Evolutionary conservation across 2,888 invertebrate species (phyloP), one percentile per base, ranked within the genome.

Genomic region (Sussaba pulchella): DNA sequence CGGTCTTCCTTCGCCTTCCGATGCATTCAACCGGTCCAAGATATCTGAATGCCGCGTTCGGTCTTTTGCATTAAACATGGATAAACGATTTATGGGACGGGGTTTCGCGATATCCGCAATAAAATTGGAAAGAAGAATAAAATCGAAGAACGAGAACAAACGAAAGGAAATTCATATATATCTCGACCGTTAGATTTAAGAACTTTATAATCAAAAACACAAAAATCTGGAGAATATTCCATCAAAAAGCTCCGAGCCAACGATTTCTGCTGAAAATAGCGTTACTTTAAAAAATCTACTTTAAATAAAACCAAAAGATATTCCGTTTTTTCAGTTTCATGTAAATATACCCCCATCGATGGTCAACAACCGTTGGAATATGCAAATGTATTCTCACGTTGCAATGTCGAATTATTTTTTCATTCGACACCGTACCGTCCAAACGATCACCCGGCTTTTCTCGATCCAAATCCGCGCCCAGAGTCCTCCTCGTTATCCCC

Each of bases 41-140:
- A 74, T 81, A 77, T 78, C 80, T 78, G 84, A 84, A 86, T 83
- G 84, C 78, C 85, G 77, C 75, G 52, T 67, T 61, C 54, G 85
- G 83, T 85, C 88, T 81, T 77, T 81, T 89, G 88, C 89, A 89
- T 91, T 90, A 90, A 90, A 91, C 91, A 90, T 87, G 90, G 89
- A 90, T 90, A 90, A 90, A 89, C 90, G 90, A 90, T 90, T 90
- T 90, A 89, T 89, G 88, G 84, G 74, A 73, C 69, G 82, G 81
- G 50, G 24, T 47, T 61, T 39, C 64, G 10, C 10, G 24, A 45
- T 61, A 63, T 52, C 45, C 64, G 43, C 41, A 76, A 71, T 57
- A 66, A 66, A 70, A 59, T 76, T 66, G 52, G 54, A 71, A 67
- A 36, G 54, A 43, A 54, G 52, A 72, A 76, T 50, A 36, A 57